A percentile compares a stretch with the other conserved stretches of the same genome.
Conservation (phyloP, 1,140 invertebrate genomes). For the Armadillidium nasatum region DNA sequence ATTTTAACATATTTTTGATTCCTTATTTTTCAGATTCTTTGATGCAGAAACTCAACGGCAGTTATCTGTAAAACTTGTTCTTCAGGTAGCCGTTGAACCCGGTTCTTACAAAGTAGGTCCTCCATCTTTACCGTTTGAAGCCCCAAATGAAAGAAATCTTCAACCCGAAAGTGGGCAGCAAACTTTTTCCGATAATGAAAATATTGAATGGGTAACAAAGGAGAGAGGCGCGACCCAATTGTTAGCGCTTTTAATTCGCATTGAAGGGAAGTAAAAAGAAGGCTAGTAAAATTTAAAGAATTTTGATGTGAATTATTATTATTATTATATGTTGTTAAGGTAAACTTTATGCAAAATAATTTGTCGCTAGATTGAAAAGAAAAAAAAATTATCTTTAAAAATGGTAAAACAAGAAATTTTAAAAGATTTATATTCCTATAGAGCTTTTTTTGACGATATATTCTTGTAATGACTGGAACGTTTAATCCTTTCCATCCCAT, state of each 20-base stretch:
- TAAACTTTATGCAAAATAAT: too few relatives aligned
- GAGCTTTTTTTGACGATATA: too few relatives aligned
- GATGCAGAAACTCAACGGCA: conserved; percentile 54
- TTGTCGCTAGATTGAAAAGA: too few relatives aligned
- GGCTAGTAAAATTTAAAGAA: too few relatives aligned
- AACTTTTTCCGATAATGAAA: conserved; percentile 56
- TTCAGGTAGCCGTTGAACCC: conserved; percentile 72
- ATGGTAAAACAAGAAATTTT: too few relatives aligned
- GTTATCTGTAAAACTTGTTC: conserved; percentile 62
- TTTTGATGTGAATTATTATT: too few relatives aligned
- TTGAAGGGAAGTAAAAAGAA: conserved; percentile 50
- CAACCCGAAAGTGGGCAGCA: conserved; percentile 54
- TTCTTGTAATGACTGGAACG: too few relatives aligned
- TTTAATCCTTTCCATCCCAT: too few relatives aligned
- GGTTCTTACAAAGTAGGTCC: conserved; percentile 64
- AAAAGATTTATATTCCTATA: too few relatives aligned
- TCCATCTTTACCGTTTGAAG: conserved; percentile 31
- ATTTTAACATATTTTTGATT: conserved; percentile 51
- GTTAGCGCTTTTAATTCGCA: conserved; percentile 63
- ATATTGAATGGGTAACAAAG: conserved; percentile 77
- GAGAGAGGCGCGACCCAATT: conserved; percentile 73
- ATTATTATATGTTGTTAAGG: too few relatives aligned
- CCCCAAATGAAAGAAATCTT: conserved; percentile 47
- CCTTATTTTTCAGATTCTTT: conserved; percentile 31
- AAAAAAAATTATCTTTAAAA: too few relatives aligned